phyloP scores from a whole-genome alignment of 2,888 invertebrate species.

The Holacanthella duospinosa region DNA sequence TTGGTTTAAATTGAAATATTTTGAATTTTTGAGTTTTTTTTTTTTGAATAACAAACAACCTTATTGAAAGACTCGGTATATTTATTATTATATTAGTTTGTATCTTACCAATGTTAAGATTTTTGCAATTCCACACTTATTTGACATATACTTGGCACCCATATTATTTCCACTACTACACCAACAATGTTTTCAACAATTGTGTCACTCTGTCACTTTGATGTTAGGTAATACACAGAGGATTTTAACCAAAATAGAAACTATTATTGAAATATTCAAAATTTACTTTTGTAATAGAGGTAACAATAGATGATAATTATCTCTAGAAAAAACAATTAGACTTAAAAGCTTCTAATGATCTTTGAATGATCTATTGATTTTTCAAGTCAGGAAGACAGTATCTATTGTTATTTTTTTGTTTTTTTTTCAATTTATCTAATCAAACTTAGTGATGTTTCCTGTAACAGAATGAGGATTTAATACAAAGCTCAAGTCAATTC shows the following conservation, averaged over 20 bases:
- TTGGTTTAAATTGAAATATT: no score
- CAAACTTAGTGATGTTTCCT: background rate
- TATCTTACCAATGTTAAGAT: slow-evolving; percentile 6
- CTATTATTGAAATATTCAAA: no score
- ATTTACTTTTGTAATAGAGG: background rate
- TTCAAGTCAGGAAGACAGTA: no score
- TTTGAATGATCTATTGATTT: background rate
- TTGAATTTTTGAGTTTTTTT: no score
- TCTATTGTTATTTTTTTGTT: background rate
- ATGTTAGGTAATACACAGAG: no score
- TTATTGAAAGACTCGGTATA: background rate
- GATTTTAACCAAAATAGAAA: no score
- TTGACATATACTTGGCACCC: background rate
- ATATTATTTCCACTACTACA: background rate
- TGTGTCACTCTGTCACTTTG: no score
- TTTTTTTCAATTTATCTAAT: background rate
- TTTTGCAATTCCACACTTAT: background rate
- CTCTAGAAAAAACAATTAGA: background rate
- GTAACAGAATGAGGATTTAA: background rate
- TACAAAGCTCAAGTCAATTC: background rate
- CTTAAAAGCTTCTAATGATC: background rate
- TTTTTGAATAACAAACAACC: background rate
- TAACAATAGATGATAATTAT: background rate
- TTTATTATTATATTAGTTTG: background rate
- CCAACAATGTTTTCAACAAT: background rate